phyloP scores from a whole-genome alignment of 1,140 invertebrate genomes.

The Ladona fulva region DNA sequence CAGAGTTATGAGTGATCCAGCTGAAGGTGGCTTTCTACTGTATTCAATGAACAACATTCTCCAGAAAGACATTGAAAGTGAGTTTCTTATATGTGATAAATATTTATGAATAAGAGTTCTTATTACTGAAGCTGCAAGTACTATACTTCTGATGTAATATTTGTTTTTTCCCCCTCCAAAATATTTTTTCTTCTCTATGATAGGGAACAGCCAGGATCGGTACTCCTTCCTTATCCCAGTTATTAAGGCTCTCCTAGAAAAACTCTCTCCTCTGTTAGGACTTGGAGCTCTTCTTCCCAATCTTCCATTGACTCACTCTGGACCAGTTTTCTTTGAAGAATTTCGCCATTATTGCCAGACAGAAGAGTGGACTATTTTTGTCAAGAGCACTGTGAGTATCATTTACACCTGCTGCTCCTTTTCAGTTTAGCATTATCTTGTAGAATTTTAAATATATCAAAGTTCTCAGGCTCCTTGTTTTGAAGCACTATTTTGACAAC shows the following conservation, averaged over 20 bases:
- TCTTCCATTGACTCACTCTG: conserved; percentile 42
- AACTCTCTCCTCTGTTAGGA: conserved; percentile 41
- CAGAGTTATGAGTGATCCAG: conserved; percentile 40
- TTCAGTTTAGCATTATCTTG: too few relatives aligned
- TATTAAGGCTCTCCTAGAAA: conserved; percentile 52
- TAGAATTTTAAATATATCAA: too few relatives aligned
- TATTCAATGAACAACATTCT: conserved; percentile 35
- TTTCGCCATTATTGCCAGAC: conserved; percentile 48
- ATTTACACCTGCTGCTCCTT: too few relatives aligned
- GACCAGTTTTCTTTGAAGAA: conserved; percentile 51
- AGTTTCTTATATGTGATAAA: conserved; percentile 19
- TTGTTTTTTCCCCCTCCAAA: not conserved
- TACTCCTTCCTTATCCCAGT: conserved; percentile 55
- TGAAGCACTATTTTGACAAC: too few relatives aligned
- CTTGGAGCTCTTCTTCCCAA: conserved; percentile 43
- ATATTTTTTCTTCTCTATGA: conserved; percentile 13
- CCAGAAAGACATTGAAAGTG: conserved; percentile 37
- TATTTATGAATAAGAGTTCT: conserved; percentile 15
- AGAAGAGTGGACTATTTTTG: conserved; percentile 41
- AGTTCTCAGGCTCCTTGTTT: too few relatives aligned
- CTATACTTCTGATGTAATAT: not conserved
- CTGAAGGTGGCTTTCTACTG: conserved; percentile 46
- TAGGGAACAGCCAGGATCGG: conserved; percentile 44
- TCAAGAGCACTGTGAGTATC: not conserved
- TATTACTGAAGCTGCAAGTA: not conserved